Evolutionary conservation across 2,888 invertebrate species (phyloP).

Genomic region (Himalopsyche kuldschensis): DNA sequence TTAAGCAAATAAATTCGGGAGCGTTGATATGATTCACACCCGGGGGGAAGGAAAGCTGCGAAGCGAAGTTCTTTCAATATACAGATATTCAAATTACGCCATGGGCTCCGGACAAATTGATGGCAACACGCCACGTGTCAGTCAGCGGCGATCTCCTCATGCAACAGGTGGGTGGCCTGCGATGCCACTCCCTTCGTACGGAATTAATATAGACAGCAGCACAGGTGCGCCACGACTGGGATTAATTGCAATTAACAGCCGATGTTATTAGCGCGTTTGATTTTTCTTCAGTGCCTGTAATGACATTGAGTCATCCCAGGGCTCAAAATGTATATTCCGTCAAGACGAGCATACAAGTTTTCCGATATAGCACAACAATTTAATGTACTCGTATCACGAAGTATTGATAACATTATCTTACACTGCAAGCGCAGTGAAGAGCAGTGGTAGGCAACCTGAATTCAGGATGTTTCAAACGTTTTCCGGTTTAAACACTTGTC

Average conservation of each 20-base stretch:
- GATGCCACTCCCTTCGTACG: background rate
- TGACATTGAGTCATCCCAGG: too few species aligned
- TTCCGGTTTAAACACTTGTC: too few species aligned
- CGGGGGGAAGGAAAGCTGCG: background rate
- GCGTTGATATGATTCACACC: too few species aligned
- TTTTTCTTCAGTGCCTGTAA: background rate
- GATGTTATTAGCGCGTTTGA: background rate
- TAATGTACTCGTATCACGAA: too few species aligned
- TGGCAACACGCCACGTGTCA: background rate
- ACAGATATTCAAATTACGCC: background rate
- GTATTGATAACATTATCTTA: too few species aligned
- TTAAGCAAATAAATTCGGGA: too few species aligned
- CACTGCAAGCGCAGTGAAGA: too few species aligned
- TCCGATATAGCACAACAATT: too few species aligned
- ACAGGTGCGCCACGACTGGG: background rate
- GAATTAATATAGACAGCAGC: background rate
- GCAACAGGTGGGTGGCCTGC: background rate
- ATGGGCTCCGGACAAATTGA: background rate
- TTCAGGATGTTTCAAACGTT: too few species aligned
- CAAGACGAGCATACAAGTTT: too few species aligned
- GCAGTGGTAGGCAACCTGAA: too few species aligned
- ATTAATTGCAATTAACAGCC: background rate
- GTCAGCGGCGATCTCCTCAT: background rate
- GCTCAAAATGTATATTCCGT: too few species aligned
- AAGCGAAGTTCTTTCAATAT: background rate